Base-by-base conservation (phyloP, 2,113 vertebrate species). In the Sterrhoptilus dennistouni region DNA sequence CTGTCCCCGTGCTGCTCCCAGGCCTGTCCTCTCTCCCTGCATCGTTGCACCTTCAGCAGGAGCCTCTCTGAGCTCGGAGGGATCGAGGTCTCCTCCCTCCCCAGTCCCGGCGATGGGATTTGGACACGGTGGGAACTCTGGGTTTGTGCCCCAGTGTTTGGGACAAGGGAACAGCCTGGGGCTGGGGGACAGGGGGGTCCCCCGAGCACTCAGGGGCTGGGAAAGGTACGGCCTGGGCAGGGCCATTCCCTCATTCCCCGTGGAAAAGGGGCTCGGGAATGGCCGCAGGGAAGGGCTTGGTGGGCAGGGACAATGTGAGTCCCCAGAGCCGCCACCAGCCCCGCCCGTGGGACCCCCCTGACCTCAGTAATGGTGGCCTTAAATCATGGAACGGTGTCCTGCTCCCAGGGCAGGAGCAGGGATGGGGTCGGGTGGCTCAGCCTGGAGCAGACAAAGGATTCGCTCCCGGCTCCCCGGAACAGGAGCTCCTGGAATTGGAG, bases 301-400 rank as follows among this genome's bases (percentile, higher is more conserved):
- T 35, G 6, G 40, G 28, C 35, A 4, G 44, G 1, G 17, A 28
- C 25, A 18, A 5, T 5, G 12, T 0, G 11, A n/a, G 54, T 15
- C 80, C 65, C 65, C 15, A 12, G 24, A 21, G 21, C 21, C 40
- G 1, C 3, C 38, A 2, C 4, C 19, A 6, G 40, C 56, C 49
- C 83, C 13, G 5, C 9, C 6, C 50, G 0, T 11, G 2, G 27
- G 50, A 77, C 68, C 91, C 12, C 40, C 2, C 5, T 42, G 83
- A 84, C 52, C 59, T 75, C 84, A 33, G 36, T 2, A 19, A 5
- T 3, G n/a, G 95, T 94, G 95, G 94, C 96, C 94, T 95, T 92
- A 90, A 92, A 69, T 44, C 20, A 0, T 1, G 40, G 47, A 12
- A 9, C 1, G 12, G 40, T 40, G 8, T 56, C 83, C 85, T 56